Conservation (phyloP, 2,888 invertebrate genomes). For the Ophion obscuratus region DNA sequence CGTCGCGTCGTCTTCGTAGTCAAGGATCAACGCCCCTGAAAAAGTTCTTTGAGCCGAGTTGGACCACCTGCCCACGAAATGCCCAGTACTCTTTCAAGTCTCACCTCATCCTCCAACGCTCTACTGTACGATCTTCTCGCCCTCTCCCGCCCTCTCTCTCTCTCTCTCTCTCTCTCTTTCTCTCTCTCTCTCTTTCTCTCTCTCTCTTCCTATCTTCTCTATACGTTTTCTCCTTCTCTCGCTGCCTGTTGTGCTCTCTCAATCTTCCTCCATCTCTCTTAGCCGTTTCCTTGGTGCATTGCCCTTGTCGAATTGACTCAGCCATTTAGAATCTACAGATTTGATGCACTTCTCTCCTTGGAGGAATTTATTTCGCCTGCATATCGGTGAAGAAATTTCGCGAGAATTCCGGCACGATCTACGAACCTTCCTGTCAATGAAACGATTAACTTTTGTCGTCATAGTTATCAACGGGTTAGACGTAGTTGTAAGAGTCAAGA, state of each 20-base stretch:
- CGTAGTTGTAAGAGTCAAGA: too few relatives aligned
- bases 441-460: too few relatives aligned
- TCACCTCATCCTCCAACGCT: constrained; percentile 71
- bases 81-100: constrained; percentile 72
- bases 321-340: constrained; percentile 77
- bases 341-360: neutral
- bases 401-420: too few relatives aligned
- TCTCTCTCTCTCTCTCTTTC: constrained; percentile 16
- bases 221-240: constrained; percentile 31
- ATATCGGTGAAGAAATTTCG: too few relatives aligned
- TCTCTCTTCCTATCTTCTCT: constrained; percentile 8
- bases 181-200: constrained; percentile 16
- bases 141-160: constrained; percentile 69
- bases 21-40: constrained; percentile 80
- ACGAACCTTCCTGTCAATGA: too few relatives aligned
- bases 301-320: constrained; percentile 80
- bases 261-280: constrained; percentile 70
- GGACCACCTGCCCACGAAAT: constrained; percentile 83
- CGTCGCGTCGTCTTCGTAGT: constrained; percentile 66
- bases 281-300: constrained; percentile 78
- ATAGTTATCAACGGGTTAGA: too few relatives aligned
- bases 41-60: constrained; percentile 81
- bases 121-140: constrained; percentile 41
- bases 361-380: too few relatives aligned
- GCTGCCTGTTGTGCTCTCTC: constrained; percentile 27